Evolutionary conservation across 2,888 invertebrate species (phyloP), one percentile per base, ranked within the genome.

Genomic region (Drosophila anomelani): DNA sequence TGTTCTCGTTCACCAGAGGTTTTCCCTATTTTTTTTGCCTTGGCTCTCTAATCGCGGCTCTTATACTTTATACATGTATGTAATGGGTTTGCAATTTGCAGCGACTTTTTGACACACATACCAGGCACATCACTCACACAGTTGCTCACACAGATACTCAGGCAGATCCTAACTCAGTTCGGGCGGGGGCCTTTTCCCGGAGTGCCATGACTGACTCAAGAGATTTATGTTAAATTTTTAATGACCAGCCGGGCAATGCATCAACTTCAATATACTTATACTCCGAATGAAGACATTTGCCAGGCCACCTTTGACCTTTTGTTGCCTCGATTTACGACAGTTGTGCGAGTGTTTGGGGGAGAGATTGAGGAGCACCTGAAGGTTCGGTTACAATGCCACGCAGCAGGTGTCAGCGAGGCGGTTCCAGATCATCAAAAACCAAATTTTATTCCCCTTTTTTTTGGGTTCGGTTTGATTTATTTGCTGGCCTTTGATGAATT

Each of bases 41-140:
- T 32, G 51, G 53, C 44, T 57, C 51, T 80, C 73, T 76, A 83
- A 85, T 83, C 88, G 84, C 49, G 63, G 77, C 88, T 79, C 81
- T 83, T 79, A 85, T 74, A 70, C 44, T 43, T 59, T 70, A 58
- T 71, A 47, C 56, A 55, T 55, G 44, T 68, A 46, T 78, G 63
- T 83, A 88, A 88, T 83, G 81, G 84, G 75, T 59, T 55, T 71
- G 78, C 84, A 80, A 85, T 88, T 83, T 84, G 68, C 44, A 68
- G 64, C 60, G 75, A 77, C 78, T 83, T 78, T 80, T 75, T 82
- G 83, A 80, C 85, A 88, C 76, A 88, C 73, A 88, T 78, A 74
- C 68, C 81, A 47, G 39, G 32, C 23, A 23, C 7, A 38, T 7
- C 32, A 26, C 20, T 13, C 10, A 9, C 29, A 49, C 32, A 32